These are phyloP conservation scores for Arbacia lixula DNA, from an alignment of 53 echinoderm and acorn worm genomes.

Conservation along the genomic window DNA sequence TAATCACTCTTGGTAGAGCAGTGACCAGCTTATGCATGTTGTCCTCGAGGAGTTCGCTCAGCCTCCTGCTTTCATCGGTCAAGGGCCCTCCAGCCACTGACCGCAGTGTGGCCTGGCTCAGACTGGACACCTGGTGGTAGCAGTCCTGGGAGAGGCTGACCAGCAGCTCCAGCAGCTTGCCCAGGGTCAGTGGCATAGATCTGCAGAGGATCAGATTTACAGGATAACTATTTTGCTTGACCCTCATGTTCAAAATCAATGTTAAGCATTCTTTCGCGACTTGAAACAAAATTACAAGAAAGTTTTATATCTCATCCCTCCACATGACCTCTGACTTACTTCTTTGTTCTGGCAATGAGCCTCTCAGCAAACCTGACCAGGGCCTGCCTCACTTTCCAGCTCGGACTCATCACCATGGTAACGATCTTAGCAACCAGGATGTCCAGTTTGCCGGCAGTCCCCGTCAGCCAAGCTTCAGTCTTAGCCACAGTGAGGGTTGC, in stretches of 20 bases:
- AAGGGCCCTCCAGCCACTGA: slow-evolving; percentile 63
- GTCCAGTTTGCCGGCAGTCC: slow-evolving; percentile 82
- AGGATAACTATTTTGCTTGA: neutral
- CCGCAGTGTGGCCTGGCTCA: slow-evolving; percentile 56
- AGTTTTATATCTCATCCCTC: neutral
- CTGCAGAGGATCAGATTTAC: slow-evolving; percentile 32
- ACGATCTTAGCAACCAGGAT: slow-evolving; percentile 83
- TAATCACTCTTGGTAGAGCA: slow-evolving; percentile 81
- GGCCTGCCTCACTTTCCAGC: slow-evolving; percentile 85
- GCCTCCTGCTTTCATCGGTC: slow-evolving; percentile 58
- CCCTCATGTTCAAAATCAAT: neutral
- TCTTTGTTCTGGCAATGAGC: slow-evolving; percentile 74
- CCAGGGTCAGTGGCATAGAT: slow-evolving; percentile 68
- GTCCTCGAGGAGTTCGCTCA: slow-evolving; percentile 92
- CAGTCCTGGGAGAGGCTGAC: slow-evolving; percentile 79
- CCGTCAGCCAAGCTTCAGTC: slow-evolving; percentile 74
- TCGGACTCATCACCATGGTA: slow-evolving; percentile 66
- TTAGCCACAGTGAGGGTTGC: slow-evolving; percentile 59
- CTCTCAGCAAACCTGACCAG: slow-evolving; percentile 77
- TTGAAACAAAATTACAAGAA: no score
- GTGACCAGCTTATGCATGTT: slow-evolving; percentile 83
- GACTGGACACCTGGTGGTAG: slow-evolving; percentile 72
- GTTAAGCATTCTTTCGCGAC: no score
- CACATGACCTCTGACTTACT: slow-evolving; percentile 42
- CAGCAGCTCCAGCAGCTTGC: slow-evolving; percentile 76